phyloP scores from a whole-genome alignment of 2,113 vertebrate species.

The Microcebus jonahi region DNA sequence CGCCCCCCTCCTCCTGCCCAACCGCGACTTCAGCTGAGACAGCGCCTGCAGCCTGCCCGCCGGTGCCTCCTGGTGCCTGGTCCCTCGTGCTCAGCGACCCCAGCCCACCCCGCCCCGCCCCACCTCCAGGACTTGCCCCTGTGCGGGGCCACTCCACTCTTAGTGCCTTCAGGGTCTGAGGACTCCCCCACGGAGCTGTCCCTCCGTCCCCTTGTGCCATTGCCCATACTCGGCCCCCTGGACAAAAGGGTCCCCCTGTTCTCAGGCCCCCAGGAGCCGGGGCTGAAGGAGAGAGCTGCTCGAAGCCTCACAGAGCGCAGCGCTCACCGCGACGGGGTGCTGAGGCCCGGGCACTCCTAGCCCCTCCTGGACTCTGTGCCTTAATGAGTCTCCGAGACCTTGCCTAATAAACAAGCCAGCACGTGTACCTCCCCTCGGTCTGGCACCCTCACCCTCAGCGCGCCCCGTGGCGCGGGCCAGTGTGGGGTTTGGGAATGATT shows the following conservation, averaged over 20 bases:
- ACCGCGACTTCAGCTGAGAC: slow-evolving; percentile 94
- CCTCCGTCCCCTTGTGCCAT: not conserved
- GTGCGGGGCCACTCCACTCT: not conserved
- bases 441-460: not conserved
- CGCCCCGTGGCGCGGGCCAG: accelerated
- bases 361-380: not conserved
- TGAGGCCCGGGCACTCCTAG: not conserved
- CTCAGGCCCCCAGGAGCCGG: not conserved
- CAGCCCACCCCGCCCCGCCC: not conserved
- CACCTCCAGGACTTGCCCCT: not conserved
- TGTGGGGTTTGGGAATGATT: not conserved
- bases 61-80: not conserved
- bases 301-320: not conserved
- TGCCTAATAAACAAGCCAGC: slow-evolving; percentile 68
- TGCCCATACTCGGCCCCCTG: not conserved
- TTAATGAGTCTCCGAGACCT: slow-evolving; percentile 59
- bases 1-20: slow-evolving; percentile 90
- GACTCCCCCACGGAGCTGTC: not conserved
- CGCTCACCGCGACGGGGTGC: not conserved
- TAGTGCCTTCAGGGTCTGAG: slow-evolving; percentile 59
- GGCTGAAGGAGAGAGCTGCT: not conserved
- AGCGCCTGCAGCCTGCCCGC: not conserved
- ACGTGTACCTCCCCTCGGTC: not conserved
- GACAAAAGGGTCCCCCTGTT: not conserved
- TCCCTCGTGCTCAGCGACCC: not conserved